phyloP scores from a whole-genome alignment of 1,140 invertebrate species.

The Chrysomallon squamiferum region DNA sequence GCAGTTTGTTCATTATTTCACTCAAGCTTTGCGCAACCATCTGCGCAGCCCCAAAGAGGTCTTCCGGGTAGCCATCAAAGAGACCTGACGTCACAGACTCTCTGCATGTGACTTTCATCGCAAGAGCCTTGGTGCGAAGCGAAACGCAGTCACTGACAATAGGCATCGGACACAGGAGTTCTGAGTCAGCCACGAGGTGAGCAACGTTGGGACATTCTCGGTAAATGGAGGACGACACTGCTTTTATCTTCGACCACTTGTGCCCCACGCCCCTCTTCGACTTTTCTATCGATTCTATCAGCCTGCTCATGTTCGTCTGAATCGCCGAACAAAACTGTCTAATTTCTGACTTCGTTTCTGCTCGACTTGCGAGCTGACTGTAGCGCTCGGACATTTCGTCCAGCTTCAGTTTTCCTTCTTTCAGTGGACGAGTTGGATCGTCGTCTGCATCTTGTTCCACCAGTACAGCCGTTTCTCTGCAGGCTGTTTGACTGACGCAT shows the following conservation, averaged over 20 bases:
- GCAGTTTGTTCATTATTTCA: neutral
- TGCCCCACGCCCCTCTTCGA: conserved; percentile 11
- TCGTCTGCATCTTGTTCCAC: conserved; percentile 26
- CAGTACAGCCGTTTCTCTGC: conserved; percentile 31
- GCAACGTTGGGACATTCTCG: conserved; percentile 38
- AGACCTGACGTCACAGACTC: neutral
- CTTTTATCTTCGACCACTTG: conserved; percentile 44
- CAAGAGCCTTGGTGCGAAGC: conserved; percentile 12
- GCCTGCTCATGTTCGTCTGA: conserved; percentile 27
- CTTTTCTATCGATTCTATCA: conserved; percentile 27
- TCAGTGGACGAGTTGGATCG: conserved; percentile 17
- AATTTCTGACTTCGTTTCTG: conserved; percentile 6
- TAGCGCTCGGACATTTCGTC: conserved; percentile 21
- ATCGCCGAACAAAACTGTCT: conserved; percentile 23
- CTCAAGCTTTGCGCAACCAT: neutral
- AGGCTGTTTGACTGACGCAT: conserved; percentile 18
- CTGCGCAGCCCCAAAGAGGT: neutral
- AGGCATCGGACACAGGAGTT: conserved; percentile 30
- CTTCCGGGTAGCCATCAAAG: neutral
- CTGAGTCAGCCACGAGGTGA: conserved; percentile 14
- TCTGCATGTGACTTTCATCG: neutral
- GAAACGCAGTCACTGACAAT: conserved; percentile 5
- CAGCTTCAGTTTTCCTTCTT: conserved; percentile 28
- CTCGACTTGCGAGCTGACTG: conserved; percentile 15
- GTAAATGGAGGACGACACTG: conserved; percentile 41